These are phyloP conservation scores for Eulacestoma nigropectus DNA, from an alignment of 2,113 vertebrate species.

Conservation along the genomic window DNA sequence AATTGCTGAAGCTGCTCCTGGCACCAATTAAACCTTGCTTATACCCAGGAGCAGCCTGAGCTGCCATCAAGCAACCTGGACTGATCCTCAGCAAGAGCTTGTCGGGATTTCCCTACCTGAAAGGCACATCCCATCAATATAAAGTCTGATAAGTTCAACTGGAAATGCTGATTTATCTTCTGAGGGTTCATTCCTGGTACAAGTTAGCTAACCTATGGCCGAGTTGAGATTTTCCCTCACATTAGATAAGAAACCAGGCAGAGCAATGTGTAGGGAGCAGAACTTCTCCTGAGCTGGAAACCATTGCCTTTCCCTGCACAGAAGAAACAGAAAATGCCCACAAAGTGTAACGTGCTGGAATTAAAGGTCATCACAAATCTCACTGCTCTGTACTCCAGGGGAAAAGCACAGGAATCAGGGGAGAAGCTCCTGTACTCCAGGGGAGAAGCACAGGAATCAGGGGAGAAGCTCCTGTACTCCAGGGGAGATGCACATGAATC, in stretches of 20 bases:
- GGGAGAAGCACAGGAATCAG: neutral
- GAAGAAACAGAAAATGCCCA: neutral
- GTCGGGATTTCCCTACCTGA: neutral
- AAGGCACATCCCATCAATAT: neutral
- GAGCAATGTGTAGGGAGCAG: neutral
- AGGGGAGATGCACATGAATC: neutral
- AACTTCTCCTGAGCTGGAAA: neutral
- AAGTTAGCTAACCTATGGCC: neutral
- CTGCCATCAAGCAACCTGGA: neutral
- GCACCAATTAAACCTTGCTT: neutral
- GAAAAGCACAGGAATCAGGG: neutral
- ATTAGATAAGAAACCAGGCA: neutral
- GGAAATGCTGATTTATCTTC: neutral
- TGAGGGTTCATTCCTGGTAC: neutral
- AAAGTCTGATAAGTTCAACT: neutral
- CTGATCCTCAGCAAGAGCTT: neutral
- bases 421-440: too few relatives aligned
- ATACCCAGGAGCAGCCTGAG: neutral
- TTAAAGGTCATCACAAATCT: neutral
- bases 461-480: too few relatives aligned
- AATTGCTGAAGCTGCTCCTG: neutral
- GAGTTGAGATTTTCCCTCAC: neutral
- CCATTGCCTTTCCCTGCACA: neutral
- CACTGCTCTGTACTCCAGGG: neutral
- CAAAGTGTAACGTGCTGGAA: neutral